Conservation (phyloP, 2,113 vertebrate genomes). For the Tenebrosternarchus preto region DNA sequence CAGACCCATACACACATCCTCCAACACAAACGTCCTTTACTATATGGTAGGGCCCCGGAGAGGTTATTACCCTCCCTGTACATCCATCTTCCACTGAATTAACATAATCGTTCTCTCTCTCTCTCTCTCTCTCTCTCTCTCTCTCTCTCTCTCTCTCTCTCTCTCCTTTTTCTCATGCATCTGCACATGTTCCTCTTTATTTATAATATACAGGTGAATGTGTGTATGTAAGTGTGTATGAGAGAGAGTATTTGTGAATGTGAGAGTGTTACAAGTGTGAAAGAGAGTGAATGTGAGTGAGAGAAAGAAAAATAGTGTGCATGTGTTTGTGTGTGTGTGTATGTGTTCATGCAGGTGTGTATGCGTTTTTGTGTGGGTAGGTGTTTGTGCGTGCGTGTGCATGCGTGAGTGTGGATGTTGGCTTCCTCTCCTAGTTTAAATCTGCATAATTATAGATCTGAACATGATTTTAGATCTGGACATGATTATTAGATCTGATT, state of each 20-base stretch:
- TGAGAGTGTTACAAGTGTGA: not conserved
- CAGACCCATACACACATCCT: conserved; percentile 6
- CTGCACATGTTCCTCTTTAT: too few species aligned
- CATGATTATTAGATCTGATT: too few species aligned
- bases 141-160: not conserved
- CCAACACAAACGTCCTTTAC: conserved; percentile 1
- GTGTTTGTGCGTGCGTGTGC: not conserved
- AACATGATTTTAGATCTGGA: too few species aligned
- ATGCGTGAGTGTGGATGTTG: not conserved
- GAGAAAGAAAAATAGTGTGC: not conserved
- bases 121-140: not conserved
- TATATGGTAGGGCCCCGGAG: conserved; percentile 38
- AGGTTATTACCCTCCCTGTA: conserved; percentile 43
- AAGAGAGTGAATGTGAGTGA: not conserved
- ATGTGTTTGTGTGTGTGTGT: not conserved
- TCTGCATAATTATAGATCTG: too few species aligned
- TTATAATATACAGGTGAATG: too few species aligned
- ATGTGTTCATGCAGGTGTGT: not conserved
- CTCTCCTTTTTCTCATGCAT: not conserved
- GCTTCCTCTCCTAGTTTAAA: too few species aligned
- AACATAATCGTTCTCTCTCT: conserved; percentile 34
- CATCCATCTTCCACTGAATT: conserved; percentile 50
- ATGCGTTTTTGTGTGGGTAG: not conserved
- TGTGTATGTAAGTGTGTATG: not conserved
- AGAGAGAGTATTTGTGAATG: not conserved